phyloP scores from a whole-genome alignment of 2,797 vertebrate species.

The Macropodus opercularis region DNA sequence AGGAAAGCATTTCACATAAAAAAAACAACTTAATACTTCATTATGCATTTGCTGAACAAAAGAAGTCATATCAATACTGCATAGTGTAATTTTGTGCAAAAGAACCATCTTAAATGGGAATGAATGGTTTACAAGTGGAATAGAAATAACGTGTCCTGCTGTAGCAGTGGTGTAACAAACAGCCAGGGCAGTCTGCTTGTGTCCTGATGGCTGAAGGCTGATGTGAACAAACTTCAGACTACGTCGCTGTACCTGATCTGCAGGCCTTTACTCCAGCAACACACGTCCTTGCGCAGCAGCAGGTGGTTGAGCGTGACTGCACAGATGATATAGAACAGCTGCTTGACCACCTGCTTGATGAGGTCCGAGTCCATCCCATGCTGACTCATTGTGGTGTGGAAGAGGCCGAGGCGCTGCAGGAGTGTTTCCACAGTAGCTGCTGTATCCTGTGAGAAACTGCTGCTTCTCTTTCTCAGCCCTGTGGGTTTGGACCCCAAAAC shows the following conservation, averaged over 20 bases:
- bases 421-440: slow-evolving; percentile 91
- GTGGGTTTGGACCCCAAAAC: slow-evolving; percentile 93
- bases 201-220: no score
- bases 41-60: not conserved
- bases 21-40: no score
- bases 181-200: no score
- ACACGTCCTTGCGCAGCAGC: slow-evolving; percentile 97
- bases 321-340: slow-evolving; percentile 94
- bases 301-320: slow-evolving; percentile 93
- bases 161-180: no score
- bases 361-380: slow-evolving; percentile 91
- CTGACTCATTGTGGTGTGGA: slow-evolving; percentile 90
- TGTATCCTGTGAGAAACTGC: slow-evolving; percentile 85
- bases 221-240: no score
- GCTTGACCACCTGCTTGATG: slow-evolving; percentile 90
- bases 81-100: no score
- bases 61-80: not conserved
- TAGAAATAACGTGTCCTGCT: no score
- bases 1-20: slow-evolving; percentile 17
- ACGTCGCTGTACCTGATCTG: slow-evolving; percentile 89
- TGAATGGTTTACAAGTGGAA: no score
- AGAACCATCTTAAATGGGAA: no score
- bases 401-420: slow-evolving; percentile 86
- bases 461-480: slow-evolving; percentile 91
- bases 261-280: slow-evolving; percentile 98